These are phyloP conservation scores for Sternotherus odoratus DNA, from an alignment of 2,797 vertebrate species.

Conservation along the genomic window DNA sequence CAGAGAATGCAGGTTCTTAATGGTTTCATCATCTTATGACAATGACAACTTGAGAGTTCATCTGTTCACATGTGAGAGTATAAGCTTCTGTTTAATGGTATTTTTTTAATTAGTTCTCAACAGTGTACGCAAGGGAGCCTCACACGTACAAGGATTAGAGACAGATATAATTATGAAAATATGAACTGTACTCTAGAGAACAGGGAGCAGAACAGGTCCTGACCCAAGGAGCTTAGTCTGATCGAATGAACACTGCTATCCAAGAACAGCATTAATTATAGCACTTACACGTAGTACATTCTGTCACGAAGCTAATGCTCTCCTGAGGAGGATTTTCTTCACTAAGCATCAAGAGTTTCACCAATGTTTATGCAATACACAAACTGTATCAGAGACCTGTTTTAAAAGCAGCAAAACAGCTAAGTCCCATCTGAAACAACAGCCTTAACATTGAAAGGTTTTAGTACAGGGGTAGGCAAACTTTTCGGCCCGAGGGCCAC, in stretches of 20 bases:
- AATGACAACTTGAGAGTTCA: neutral
- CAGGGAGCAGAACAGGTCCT: conserved; percentile 11
- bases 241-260: conserved; percentile 53
- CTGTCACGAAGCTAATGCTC: conserved; percentile 36
- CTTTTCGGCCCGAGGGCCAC: too few relatives aligned
- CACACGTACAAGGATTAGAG: conserved; percentile 7
- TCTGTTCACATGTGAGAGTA: neutral
- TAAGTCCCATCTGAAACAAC: neutral
- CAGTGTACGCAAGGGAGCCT: conserved; percentile 12
- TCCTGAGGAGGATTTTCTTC: conserved; percentile 49
- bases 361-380: conserved; percentile 53
- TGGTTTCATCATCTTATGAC: neutral
- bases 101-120: neutral
- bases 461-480: too few relatives aligned
- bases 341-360: conserved; percentile 48
- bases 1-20: conserved; percentile 19
- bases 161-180: neutral
- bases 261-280: conserved; percentile 52
- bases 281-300: conserved; percentile 33
- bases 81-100: neutral
- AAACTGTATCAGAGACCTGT: conserved; percentile 63
- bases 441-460: neutral
- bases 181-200: conserved; percentile 6
- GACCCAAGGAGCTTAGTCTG: conserved; percentile 44
- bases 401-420: neutral